Base-by-base conservation (phyloP, 2,797 vertebrate species). In the Spea hammondii region DNA sequence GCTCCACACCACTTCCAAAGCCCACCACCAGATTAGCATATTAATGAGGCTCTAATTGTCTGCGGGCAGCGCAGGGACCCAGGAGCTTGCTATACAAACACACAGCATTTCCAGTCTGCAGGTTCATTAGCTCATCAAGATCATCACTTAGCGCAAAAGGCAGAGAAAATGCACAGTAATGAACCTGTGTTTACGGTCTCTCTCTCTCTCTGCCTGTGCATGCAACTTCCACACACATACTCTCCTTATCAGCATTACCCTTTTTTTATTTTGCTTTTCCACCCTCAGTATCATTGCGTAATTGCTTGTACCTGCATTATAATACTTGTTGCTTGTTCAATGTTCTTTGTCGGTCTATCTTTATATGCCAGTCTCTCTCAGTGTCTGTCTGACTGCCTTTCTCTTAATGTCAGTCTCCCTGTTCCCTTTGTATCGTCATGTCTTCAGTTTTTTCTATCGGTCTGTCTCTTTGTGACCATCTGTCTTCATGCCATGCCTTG, bases 101-200 rank as follows among this genome's bases (percentile, higher is more conserved):
- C 92, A 77, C 74, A 73, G 74, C 74, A 74, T 65, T 81, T 80
- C 79, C 79, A 93, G 92, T 90, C 92, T 91, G 88, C 86, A 89
- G 90, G 90, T 93, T 93, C 93, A 93, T 93, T 93, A 93, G 93
- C 92, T 93, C 92, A 92, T 93, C 92, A 93, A 92, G 92, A 92
- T 92, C 92, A 92, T 93, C 91, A 91, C 90, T 89, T 91, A 89
- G 89, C 91, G 90, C 90, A 91, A 92, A 89, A 90, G 89, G 89
- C 89, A 93, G 89, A 89, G 87, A 90, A 91, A 92, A 91, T 91
- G 90, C 89, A 85, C 90, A 91, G 91, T 93, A 92, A 93, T 92
- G 90, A 89, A 91, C 90, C 90, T 86, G 84, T 90, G 90, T 90
- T 91, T 92, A 62, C 14, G 59, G 59, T 62, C 59, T 90, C 90